Conservation (phyloP, 2,797 vertebrate species). For the Lacerta bilineata region DNA sequence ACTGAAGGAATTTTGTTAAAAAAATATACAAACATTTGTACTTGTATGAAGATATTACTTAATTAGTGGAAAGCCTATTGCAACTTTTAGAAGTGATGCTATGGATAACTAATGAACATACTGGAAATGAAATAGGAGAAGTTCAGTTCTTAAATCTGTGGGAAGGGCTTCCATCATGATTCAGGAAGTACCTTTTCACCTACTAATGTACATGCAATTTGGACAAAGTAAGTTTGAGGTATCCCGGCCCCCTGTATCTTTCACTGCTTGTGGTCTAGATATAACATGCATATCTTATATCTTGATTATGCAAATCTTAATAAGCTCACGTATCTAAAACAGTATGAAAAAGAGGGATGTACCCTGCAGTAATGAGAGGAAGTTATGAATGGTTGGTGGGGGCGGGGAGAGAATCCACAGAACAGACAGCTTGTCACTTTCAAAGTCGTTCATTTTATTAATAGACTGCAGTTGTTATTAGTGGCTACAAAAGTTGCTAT, state of each 20-base stretch:
- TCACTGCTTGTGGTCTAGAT: not conserved
- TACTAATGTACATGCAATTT: not conserved
- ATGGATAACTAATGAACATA: not conserved
- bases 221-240: not conserved
- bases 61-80: not conserved
- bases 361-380: not conserved
- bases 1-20: not conserved
- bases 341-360: too few species aligned
- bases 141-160: not conserved
- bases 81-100: not conserved
- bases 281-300: accelerated
- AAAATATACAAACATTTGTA: not conserved
- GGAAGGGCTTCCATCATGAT: not conserved
- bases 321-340: not conserved
- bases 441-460: too few species aligned
- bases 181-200: not conserved
- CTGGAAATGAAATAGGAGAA: not conserved
- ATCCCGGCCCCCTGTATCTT: too few species aligned
- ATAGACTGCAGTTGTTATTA: too few species aligned
- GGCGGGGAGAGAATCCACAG: too few species aligned
- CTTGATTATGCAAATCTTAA: not conserved
- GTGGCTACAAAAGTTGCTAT: too few species aligned
- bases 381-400: too few species aligned
- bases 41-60: not conserved
- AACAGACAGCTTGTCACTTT: too few species aligned